A percentile compares a stretch with the other conserved stretches of the same genome.
These are phyloP conservation scores for Salvelinus alpinus DNA, from an alignment of 2,113 vertebrate species.

Conservation along the genomic window DNA sequence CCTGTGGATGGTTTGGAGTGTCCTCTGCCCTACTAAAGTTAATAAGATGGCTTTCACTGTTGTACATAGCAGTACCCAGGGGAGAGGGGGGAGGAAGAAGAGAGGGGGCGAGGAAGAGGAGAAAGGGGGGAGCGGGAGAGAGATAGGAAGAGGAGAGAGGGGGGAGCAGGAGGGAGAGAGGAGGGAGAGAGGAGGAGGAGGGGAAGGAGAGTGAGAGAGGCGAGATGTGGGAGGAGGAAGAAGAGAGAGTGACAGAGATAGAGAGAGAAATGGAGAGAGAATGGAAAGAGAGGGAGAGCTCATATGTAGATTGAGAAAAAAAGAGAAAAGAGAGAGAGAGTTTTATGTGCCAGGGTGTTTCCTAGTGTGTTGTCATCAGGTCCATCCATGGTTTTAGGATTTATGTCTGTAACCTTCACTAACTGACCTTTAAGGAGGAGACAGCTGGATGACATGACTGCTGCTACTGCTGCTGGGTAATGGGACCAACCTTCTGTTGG, in stretches of 20 bases:
- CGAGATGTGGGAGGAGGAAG: background rate
- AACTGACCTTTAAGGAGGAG: conserved; percentile 59
- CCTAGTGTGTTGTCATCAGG: conserved; percentile 45
- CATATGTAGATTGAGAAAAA: conserved; percentile 1
- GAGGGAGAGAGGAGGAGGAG: conserved; percentile 19
- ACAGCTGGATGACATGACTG: conserved; percentile 26
- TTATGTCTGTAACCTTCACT: conserved; percentile 71
- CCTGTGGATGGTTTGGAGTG: conserved; percentile 37
- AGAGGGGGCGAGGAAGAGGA: conserved; percentile 16
- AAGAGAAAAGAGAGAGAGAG: background rate
- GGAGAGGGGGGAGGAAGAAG: conserved; percentile 43
- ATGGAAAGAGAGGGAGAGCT: conserved; percentile 2
- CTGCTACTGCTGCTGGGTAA: conserved; percentile 11
- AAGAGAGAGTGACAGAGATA: too few species aligned
- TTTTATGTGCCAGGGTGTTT: conserved; percentile 21
- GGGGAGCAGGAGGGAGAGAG: too few species aligned
- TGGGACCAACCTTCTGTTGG: conserved; percentile 39
- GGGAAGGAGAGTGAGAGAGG: conserved; percentile 40
- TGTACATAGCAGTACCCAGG: background rate
- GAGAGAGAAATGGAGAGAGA: conserved; percentile 21
- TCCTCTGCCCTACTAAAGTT: conserved; percentile 62
- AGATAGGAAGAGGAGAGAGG: conserved; percentile 27
- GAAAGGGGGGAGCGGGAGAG: too few species aligned
- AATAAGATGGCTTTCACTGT: conserved; percentile 65
- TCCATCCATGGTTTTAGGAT: conserved; percentile 56